Conservation (phyloP, 2,888 invertebrate genomes). For the Rhopalosiphum nymphaeae region DNA sequence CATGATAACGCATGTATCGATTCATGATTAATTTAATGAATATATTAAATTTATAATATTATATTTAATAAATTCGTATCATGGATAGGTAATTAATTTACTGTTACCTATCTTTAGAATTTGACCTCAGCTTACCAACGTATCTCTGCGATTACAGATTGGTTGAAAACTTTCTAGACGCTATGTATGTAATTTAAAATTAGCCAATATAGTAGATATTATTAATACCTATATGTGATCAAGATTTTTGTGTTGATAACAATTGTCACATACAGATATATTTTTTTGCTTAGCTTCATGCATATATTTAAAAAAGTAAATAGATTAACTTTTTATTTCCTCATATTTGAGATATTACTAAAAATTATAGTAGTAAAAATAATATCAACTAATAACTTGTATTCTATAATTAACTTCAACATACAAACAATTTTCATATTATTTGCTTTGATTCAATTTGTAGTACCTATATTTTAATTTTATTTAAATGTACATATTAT, state of each 20-base stretch:
- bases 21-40: neutral
- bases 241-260: neutral
- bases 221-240: neutral
- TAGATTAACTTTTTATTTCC: neutral
- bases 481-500: neutral
- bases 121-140: neutral
- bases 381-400: neutral
- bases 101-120: neutral
- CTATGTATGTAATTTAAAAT: neutral
- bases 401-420: neutral
- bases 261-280: neutral
- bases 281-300: neutral
- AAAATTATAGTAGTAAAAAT: neutral
- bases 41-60: neutral
- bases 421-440: too few species aligned
- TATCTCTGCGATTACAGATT: neutral
- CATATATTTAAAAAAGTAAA: neutral
- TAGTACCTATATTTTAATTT: neutral
- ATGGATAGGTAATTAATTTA: neutral
- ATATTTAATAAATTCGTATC: neutral
- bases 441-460: neutral
- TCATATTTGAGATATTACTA: neutral
- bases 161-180: neutral
- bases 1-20: neutral
- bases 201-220: neutral